phyloP scores from a whole-genome alignment of 1,140 invertebrate species.

The Trinorchestia longiramus region DNA sequence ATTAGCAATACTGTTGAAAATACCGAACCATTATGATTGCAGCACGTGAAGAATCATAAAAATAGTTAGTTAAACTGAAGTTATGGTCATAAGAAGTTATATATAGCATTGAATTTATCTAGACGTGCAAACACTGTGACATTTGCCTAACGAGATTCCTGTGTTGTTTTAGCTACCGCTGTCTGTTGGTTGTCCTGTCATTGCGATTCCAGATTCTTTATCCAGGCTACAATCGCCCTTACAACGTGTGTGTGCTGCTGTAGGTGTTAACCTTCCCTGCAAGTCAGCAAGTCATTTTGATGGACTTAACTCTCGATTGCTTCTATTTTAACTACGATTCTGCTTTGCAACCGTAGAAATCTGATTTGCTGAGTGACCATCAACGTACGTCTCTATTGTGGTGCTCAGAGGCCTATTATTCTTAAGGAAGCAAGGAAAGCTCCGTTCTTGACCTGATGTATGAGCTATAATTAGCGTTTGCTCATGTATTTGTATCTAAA shows the following conservation, averaged over 20 bases:
- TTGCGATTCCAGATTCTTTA: neutral
- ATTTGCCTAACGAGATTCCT: too few relatives aligned
- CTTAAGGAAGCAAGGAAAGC: neutral
- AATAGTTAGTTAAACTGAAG: too few relatives aligned
- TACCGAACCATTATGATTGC: too few relatives aligned
- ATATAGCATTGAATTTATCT: too few relatives aligned
- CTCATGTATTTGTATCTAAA: neutral
- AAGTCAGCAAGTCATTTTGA: neutral
- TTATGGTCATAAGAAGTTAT: too few relatives aligned
- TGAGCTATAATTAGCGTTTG: neutral
- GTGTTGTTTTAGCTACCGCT: neutral
- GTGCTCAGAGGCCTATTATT: neutral
- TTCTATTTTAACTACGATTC: neutral
- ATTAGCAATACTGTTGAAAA: too few relatives aligned
- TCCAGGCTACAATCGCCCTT: neutral
- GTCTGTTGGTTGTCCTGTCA: neutral
- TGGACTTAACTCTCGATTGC: neutral
- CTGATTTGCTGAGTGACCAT: neutral
- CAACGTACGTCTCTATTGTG: neutral
- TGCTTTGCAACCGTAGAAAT: neutral
- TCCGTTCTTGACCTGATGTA: neutral
- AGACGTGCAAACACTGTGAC: too few relatives aligned
- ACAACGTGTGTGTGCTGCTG: neutral
- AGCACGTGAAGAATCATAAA: too few relatives aligned
- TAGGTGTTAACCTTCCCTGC: neutral